Base-by-base conservation (phyloP, 2,797 vertebrate species). In the Hybognathus amarus region DNA sequence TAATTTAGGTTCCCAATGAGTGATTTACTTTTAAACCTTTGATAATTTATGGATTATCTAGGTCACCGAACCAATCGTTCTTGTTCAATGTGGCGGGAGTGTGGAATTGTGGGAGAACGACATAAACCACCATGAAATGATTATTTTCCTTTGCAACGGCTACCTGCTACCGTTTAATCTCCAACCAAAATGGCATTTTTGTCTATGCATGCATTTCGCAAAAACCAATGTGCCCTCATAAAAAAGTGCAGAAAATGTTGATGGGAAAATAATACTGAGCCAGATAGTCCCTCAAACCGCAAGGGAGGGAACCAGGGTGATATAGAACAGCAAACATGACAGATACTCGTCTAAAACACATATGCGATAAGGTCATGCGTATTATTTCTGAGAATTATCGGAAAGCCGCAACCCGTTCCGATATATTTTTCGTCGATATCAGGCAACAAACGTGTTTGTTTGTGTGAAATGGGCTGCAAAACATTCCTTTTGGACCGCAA, bases 341-440 rank as follows among this genome's bases (percentile, higher is more conserved):
- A 87, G 64, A 79, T 85, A 75, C 52, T 73, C 63, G 24, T 50
- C 45, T 74, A 73, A 50, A 81, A 80, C 70, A 82, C 66, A 24
- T 40, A 17, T 79, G 76, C 80, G 94, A 95, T 94, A 93, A 94
- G 83, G 76, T 85, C 88, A 13, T 88, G 89, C 83, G 59, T 84
- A 92, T 91, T 92, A 92, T 93, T 95, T 94, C 93, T 92, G 87
- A 94, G 94, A 95, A 93, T 79, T 86, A 4, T 90, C 82, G 63
- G 71, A 89, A 89, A 87, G 89, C 91, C 91, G 89, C 93, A 92
- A 82, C 89, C 76, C 47, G 75, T 93, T 92, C 92, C 89, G 82
- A 88, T 74, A 83, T 70, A 33, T 87, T 89, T 91, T 92, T 91
- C 91, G 91, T 88, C 81, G 52, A 90, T 36, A 54, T 76, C 5